Evolutionary conservation across 2,888 invertebrate genomes (phyloP).

Genomic region (Drosophila borborema): DNA sequence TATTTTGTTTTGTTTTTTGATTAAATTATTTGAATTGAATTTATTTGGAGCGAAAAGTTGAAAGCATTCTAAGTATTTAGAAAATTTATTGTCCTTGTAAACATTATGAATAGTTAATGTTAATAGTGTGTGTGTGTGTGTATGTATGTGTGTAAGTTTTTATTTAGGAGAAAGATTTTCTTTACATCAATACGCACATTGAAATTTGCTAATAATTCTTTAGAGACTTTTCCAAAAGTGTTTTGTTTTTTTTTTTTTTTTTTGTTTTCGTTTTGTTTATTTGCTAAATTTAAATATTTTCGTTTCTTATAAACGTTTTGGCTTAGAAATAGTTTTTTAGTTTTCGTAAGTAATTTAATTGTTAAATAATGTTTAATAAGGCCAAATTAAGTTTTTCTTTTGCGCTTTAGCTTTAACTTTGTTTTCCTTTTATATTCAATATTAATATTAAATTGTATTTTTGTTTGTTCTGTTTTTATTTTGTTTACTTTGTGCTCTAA

Average conservation of each 20-base stretch:
- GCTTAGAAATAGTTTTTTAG: slow-evolving; percentile 49
- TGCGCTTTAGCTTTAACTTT: slow-evolving; percentile 44
- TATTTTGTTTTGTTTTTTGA: slow-evolving; percentile 11
- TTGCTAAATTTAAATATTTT: slow-evolving; percentile 46
- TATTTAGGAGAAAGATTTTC: slow-evolving; percentile 28
- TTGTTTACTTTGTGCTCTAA: slow-evolving; percentile 29
- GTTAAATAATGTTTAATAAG: slow-evolving; percentile 82
- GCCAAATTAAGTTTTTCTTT: slow-evolving; percentile 81
- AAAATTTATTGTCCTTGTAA: slow-evolving; percentile 81
- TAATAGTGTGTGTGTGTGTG: slow-evolving; percentile 30
- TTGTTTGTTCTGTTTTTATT: slow-evolving; percentile 1
- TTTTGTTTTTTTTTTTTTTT: slow-evolving; percentile 19
- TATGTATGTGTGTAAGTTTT: slow-evolving; percentile 18
- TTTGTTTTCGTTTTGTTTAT: slow-evolving; percentile 11
- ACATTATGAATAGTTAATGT: slow-evolving; percentile 64
- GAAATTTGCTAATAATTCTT: slow-evolving; percentile 73
- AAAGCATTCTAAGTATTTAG: slow-evolving; percentile 72
- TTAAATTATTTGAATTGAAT: slow-evolving; percentile 53
- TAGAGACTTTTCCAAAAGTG: slow-evolving; percentile 73
- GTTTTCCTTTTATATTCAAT: slow-evolving; percentile 35
- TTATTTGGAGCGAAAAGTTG: slow-evolving; percentile 42
- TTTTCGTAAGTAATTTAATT: slow-evolving; percentile 56
- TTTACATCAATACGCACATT: slow-evolving; percentile 66
- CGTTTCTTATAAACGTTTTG: slow-evolving; percentile 30
- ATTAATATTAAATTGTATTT: slow-evolving; percentile 37